Percentiles rank a stretch among this genome's conserved stretches.
Evolutionary conservation across 2,888 invertebrate genomes (phyloP).

Genomic region (Eucera pruinosa): DNA sequence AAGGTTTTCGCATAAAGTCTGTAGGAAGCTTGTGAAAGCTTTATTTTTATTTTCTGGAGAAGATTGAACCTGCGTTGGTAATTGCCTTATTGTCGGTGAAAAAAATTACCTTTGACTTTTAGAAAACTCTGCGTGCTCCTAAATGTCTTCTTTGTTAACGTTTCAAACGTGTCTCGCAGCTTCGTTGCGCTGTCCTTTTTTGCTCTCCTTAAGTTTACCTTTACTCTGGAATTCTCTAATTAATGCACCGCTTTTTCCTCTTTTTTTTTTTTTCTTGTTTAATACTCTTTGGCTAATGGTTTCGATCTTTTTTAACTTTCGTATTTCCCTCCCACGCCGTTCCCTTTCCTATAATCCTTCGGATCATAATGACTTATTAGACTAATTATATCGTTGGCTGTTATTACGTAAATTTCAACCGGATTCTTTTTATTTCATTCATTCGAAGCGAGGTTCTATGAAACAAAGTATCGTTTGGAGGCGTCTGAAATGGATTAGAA

Average conservation of each 20-base stretch:
- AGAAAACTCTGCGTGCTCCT: not conserved
- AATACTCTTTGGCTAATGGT: too few species aligned
- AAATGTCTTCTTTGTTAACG: slow-evolving; percentile 17
- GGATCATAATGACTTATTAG: too few species aligned
- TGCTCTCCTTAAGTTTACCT: not conserved
- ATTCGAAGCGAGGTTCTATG: too few species aligned
- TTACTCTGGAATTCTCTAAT: not conserved
- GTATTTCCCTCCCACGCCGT: too few species aligned
- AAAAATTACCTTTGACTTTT: slow-evolving; percentile 37
- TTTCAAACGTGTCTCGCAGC: slow-evolving; percentile 9
- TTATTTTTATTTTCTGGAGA: slow-evolving; percentile 20
- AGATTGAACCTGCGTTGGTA: slow-evolving; percentile 23
- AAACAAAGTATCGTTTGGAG: too few species aligned
- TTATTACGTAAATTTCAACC: too few species aligned
- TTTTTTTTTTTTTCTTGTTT: too few species aligned
- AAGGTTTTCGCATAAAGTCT: not conserved
- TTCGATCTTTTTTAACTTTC: too few species aligned
- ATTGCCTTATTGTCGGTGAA: slow-evolving; percentile 5
- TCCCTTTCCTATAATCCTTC: too few species aligned
- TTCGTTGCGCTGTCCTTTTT: not conserved
- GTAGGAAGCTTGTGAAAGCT: not conserved
- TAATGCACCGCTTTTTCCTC: not conserved
- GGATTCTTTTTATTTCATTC: too few species aligned
- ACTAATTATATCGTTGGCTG: too few species aligned
- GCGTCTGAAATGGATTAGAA: too few species aligned